These are phyloP conservation scores for Mystacornis crossleyi DNA, from an alignment of 2,113 vertebrate genomes.

Conservation along the genomic window DNA sequence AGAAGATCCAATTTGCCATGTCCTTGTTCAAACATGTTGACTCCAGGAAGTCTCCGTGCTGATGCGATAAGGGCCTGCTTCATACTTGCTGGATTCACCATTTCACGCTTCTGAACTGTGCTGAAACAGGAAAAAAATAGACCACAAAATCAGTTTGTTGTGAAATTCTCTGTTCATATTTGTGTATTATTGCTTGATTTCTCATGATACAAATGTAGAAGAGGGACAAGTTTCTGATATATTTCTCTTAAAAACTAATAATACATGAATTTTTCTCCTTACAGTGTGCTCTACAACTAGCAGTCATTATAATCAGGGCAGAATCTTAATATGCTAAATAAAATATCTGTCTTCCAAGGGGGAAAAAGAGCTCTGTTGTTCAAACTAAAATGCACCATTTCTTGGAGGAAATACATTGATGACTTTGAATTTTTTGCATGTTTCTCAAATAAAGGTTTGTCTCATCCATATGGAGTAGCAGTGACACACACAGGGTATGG, in stretches of 20 bases:
- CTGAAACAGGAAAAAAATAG: constrained; percentile 54
- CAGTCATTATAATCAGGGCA: not conserved
- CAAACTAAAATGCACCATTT: not conserved
- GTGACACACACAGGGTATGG: not conserved
- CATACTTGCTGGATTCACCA: constrained; percentile 98
- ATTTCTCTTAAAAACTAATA: not conserved
- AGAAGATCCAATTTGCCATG: constrained; percentile 97
- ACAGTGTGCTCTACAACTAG: not conserved
- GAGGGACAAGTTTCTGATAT: not conserved
- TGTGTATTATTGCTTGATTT: not conserved
- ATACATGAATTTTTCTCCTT: not conserved
- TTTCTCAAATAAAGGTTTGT: not conserved
- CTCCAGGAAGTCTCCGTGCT: constrained; percentile 93
- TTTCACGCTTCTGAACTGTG: constrained; percentile 91
- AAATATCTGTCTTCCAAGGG: fast-evolving
- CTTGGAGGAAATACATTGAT: not conserved
- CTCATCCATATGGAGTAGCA: not conserved
- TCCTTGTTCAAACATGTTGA: constrained; percentile 99
- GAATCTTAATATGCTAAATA: not conserved
- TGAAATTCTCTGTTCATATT: not conserved
- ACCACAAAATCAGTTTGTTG: not conserved
- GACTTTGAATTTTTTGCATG: not conserved
- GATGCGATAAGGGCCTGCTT: constrained; percentile 97
- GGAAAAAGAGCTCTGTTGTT: not conserved
- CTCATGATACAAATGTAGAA: not conserved